These are phyloP conservation scores for Dicentrarchus labrax DNA, from an alignment of 2,113 vertebrate species.

Conservation along the genomic window DNA sequence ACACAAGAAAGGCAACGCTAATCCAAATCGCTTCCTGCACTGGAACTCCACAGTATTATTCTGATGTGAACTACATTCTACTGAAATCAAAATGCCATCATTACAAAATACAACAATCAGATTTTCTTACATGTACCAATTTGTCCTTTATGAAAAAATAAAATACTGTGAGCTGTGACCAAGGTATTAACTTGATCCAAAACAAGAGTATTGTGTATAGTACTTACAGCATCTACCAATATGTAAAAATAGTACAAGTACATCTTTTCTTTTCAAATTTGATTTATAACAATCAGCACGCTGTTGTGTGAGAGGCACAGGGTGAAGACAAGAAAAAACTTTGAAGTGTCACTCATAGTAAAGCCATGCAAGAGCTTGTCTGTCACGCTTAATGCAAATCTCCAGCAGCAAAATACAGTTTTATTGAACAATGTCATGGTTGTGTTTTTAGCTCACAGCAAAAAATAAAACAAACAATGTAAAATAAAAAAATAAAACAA, in stretches of 20 bases:
- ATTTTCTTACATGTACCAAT: neutral
- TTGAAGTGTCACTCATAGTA: conserved; percentile 19
- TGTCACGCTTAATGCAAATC: conserved; percentile 33
- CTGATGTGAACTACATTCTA: neutral
- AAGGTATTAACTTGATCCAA: neutral
- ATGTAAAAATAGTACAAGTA: conserved; percentile 16
- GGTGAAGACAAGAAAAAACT: conserved; percentile 11
- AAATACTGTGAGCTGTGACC: neutral
- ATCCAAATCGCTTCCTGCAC: neutral
- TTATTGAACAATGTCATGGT: conserved; percentile 1
- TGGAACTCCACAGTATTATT: neutral
- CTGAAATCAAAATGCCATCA: neutral
- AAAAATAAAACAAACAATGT: neutral
- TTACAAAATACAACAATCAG: neutral
- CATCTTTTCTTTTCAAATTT: conserved; percentile 4
- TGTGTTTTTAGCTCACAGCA: conserved; percentile 14
- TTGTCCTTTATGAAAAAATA: neutral
- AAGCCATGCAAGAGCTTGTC: neutral
- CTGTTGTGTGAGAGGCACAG: neutral
- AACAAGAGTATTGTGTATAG: neutral
- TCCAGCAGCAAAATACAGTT: neutral
- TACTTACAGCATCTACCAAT: neutral
- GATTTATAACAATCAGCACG: neutral
- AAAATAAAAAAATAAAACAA: neutral
- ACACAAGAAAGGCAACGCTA: neutral